Percentiles rank a stretch among this genome's conserved stretches.
Evolutionary conservation across 2,797 vertebrate species (phyloP).

Genomic region (Neomorphus geoffroyi): DNA sequence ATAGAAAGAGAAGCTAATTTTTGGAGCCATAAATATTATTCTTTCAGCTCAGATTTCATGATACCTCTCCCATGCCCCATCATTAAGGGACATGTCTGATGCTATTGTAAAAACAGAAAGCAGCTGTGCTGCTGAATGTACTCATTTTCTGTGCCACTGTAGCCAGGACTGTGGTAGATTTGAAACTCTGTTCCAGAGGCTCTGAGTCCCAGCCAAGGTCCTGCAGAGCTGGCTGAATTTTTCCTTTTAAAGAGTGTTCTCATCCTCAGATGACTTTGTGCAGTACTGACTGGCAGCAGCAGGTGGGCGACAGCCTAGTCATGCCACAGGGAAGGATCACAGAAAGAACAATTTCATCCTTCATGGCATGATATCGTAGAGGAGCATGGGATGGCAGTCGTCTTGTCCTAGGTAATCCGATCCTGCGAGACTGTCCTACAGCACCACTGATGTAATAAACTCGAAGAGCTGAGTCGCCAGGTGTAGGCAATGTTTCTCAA

Average conservation of each 20-base stretch:
- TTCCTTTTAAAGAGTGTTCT: slow-evolving; percentile 36
- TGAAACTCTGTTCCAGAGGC: slow-evolving; percentile 28
- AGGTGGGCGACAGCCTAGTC: slow-evolving; percentile 22
- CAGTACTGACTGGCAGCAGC: slow-evolving; percentile 3
- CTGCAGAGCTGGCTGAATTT: slow-evolving; percentile 42
- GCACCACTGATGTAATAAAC: neutral
- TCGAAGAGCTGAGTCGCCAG: neutral
- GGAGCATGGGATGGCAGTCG: neutral
- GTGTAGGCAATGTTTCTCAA: neutral
- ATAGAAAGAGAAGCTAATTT: neutral
- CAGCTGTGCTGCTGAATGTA: slow-evolving; percentile 6
- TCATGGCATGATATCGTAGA: neutral
- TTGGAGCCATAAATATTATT: neutral
- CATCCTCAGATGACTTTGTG: slow-evolving; percentile 50
- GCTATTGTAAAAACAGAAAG: slow-evolving; percentile 18
- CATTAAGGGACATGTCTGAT: neutral
- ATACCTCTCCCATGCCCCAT: slow-evolving; percentile 4
- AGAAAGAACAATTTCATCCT: slow-evolving; percentile 3
- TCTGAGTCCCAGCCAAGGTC: slow-evolving; percentile 34
- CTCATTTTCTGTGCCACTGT: slow-evolving; percentile 33
- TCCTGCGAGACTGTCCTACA: neutral
- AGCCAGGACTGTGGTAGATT: slow-evolving; percentile 24
- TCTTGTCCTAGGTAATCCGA: neutral
- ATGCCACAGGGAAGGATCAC: neutral
- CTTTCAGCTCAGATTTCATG: slow-evolving; percentile 5